Evolutionary conservation across 2,888 invertebrate genomes (phyloP).

Genomic region (Gasteruption jaculator): DNA sequence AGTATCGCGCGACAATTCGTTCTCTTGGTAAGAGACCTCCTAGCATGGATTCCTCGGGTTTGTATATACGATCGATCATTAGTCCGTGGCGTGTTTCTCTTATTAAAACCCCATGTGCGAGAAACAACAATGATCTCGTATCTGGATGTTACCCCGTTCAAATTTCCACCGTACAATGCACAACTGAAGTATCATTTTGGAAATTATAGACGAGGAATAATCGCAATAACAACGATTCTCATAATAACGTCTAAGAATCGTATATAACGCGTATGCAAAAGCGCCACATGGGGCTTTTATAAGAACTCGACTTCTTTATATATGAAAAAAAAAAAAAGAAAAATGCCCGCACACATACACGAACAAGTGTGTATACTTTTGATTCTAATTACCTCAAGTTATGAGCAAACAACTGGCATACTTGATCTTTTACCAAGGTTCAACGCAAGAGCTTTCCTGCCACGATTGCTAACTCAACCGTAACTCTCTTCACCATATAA

Average conservation of each 20-base stretch:
- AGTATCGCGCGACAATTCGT: slow-evolving; percentile 36
- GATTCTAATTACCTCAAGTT: slow-evolving; percentile 37
- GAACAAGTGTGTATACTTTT: slow-evolving; percentile 29
- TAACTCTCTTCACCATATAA: slow-evolving; percentile 24
- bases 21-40: slow-evolving; percentile 32
- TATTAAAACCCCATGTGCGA: too few species aligned
- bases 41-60: slow-evolving; percentile 22
- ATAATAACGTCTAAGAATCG: too few species aligned
- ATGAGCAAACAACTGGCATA: slow-evolving; percentile 27
- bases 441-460: slow-evolving; percentile 23
- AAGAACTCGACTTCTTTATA: too few species aligned
- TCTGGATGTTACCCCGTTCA: too few species aligned
- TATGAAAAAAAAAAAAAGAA: too few species aligned
- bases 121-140: too few species aligned
- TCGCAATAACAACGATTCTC: too few species aligned
- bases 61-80: slow-evolving; percentile 23
- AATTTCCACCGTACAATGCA: too few species aligned
- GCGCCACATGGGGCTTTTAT: slow-evolving; percentile 34
- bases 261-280: slow-evolving; percentile 34
- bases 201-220: too few species aligned
- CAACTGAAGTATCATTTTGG: too few species aligned
- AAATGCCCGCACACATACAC: too few species aligned
- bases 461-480: slow-evolving; percentile 18
- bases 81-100: too few species aligned
- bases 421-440: slow-evolving; percentile 22